A percentile compares a stretch with the other conserved stretches of the same genome.
Conservation (phyloP, 2,888 invertebrate species). For the Sinodicranocentrus sp. region DNA sequence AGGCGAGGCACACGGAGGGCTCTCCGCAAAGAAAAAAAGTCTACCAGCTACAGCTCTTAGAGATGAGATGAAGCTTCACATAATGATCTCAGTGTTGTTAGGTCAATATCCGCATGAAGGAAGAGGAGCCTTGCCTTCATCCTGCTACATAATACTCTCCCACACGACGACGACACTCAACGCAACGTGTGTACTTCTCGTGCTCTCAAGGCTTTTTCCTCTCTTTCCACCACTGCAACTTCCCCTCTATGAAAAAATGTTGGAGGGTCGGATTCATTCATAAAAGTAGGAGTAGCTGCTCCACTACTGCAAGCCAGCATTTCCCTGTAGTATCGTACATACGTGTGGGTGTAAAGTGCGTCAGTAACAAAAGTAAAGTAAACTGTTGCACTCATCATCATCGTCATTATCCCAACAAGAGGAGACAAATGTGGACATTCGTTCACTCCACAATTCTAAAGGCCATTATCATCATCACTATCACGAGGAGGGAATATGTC, state of each 20-base stretch:
- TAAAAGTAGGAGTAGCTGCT: slow-evolving; percentile 16
- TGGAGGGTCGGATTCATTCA: slow-evolving; percentile 20
- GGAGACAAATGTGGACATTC: background rate
- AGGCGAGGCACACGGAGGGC: slow-evolving; percentile 41
- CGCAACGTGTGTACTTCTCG: no score
- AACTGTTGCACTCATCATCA: slow-evolving; percentile 60
- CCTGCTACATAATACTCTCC: background rate
- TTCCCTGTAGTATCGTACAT: no score
- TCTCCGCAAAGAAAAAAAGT: background rate
- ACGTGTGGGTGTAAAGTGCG: slow-evolving; percentile 73
- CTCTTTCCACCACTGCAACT: background rate
- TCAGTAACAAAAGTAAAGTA: slow-evolving; percentile 61
- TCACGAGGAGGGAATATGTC: background rate
- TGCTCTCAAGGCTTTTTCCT: background rate
- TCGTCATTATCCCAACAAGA: background rate
- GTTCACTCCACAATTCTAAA: background rate
- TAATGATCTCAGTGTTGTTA: slow-evolving; percentile 26
- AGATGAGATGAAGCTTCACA: no score
- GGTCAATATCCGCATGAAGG: slow-evolving; percentile 62
- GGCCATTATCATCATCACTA: background rate
- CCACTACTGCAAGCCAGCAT: slow-evolving; percentile 3
- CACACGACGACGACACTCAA: background rate
- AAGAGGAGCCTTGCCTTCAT: slow-evolving; percentile 21
- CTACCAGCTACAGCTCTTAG: no score
- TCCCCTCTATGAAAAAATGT: background rate